Evolutionary conservation across 2,113 vertebrate genomes (phyloP), one percentile per base, ranked within the genome.

Genomic region (Puntigrus tetrazona): DNA sequence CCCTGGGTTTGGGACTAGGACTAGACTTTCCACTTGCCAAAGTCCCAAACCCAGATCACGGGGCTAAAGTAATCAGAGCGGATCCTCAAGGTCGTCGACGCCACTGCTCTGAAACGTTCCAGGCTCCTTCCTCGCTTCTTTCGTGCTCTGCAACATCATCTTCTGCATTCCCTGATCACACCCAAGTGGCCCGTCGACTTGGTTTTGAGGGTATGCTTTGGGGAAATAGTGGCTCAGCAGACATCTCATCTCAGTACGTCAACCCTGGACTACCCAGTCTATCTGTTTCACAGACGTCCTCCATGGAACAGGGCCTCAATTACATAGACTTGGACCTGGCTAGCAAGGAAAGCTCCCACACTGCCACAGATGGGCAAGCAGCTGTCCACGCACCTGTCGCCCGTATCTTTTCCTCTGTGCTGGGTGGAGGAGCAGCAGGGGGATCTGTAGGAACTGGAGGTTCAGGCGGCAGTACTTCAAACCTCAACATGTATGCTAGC

Each of bases 311-410:
- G 63, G 95, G 93, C 80, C 94, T 97, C 87, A 96, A 96, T 87
- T 97, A 96, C 43, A 93, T 96, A 38, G 95, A 96, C 89, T 91
- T 97, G 89, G 95, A 96, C 87, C 90, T 96, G 88, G 94, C 88
- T 86, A 94, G 90, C 88, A 94, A 94, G 84, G 94, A 94, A 85
- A 89, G 78, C 59, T 89, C 92, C 31, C 91, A 92, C 5, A 36
- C 90, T 22, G 86, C 78, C 18, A 84, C 90, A 70, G 95, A 95
- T 14, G 93, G 89, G 27, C 75, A 92, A 27, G 85, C 88, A 31
- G 83, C 90, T 65, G 86, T 73, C 86, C 94, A 93, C 88, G 57
- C 86, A 18, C 82, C 88, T 22, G 87, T 92, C 1, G 86, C 91
- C 45, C 92, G 94, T 13, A 92, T 94, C 80, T 94, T 92, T 87